These are phyloP conservation scores for Neoaliturus tenellus DNA, from an alignment of 2,888 invertebrate species.

Conservation along the genomic window DNA sequence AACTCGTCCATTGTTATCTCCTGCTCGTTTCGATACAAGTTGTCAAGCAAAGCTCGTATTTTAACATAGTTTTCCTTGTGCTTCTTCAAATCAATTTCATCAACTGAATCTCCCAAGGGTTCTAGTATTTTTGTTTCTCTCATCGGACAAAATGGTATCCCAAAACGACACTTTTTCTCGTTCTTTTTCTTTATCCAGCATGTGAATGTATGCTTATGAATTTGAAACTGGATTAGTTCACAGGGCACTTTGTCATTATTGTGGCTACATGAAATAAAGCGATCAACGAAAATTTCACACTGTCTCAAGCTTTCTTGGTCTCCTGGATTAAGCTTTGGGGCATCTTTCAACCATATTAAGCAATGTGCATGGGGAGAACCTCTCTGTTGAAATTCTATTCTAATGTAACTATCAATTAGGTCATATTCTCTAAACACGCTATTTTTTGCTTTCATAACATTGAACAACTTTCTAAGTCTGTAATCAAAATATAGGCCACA, in stretches of 20 bases:
- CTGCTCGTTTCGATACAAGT: slow-evolving; percentile 20
- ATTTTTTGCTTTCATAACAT: too few species aligned
- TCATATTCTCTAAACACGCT: too few species aligned
- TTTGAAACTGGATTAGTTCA: slow-evolving; percentile 58
- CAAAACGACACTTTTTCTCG: slow-evolving; percentile 62
- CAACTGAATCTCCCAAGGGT: slow-evolving; percentile 20
- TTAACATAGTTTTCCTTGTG: neutral
- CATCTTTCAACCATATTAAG: slow-evolving; percentile 67
- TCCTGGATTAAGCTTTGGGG: slow-evolving; percentile 64
- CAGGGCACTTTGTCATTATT: slow-evolving; percentile 53
- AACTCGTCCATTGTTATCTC: slow-evolving; percentile 57
- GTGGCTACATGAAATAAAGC: slow-evolving; percentile 63
- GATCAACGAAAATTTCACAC: slow-evolving; percentile 59
- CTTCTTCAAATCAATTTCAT: neutral
- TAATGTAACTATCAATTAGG: too few species aligned
- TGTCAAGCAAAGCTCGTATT: neutral
- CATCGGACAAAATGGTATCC: slow-evolving; percentile 63
- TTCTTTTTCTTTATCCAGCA: slow-evolving; percentile 61
- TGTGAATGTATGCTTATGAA: slow-evolving; percentile 64
- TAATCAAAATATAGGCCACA: too few species aligned
- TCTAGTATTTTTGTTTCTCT: slow-evolving; percentile 57
- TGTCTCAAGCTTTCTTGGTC: slow-evolving; percentile 24
- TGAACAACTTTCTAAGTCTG: too few species aligned
- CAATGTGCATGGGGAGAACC: slow-evolving; percentile 67
- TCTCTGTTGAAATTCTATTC: too few species aligned